Conservation (phyloP, 2,888 invertebrate genomes). For the Acleris laterana region DNA sequence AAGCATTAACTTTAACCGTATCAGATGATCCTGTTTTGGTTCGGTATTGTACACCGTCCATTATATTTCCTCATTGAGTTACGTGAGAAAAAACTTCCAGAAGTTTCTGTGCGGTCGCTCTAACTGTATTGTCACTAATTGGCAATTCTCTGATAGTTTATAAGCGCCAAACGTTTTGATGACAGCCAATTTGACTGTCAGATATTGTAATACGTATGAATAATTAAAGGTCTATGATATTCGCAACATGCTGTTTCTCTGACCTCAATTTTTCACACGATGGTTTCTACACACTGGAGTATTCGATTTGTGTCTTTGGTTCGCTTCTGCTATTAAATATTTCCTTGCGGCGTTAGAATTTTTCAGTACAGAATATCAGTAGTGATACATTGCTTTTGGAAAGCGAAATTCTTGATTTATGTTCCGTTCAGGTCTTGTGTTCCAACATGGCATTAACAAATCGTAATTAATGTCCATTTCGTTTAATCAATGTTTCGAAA, state of each 20-base stretch:
- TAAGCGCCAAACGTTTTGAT: slow-evolving; percentile 23
- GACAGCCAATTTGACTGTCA: slow-evolving; percentile 32
- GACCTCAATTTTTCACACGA: slow-evolving; percentile 25
- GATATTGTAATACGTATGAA: slow-evolving; percentile 30
- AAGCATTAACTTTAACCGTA: slow-evolving; percentile 27
- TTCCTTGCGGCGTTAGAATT: slow-evolving; percentile 12
- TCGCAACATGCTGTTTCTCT: slow-evolving; percentile 29
- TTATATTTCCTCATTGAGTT: slow-evolving; percentile 6
- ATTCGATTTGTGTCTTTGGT: slow-evolving; percentile 24
- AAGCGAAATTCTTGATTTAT: slow-evolving; percentile 32
- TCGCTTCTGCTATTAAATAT: slow-evolving; percentile 16
- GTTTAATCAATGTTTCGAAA: slow-evolving; percentile 22
- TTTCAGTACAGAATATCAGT: slow-evolving; percentile 18
- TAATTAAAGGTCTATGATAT: slow-evolving; percentile 29
- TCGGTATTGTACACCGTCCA: slow-evolving; percentile 1
- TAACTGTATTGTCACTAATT: slow-evolving; percentile 13
- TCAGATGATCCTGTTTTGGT: slow-evolving; percentile 16
- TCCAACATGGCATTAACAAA: slow-evolving; percentile 20
- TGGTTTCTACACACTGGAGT: slow-evolving; percentile 18
- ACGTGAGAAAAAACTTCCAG: slow-evolving; percentile 7
- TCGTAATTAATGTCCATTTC: slow-evolving; percentile 30
- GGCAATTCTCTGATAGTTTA: slow-evolving; percentile 13
- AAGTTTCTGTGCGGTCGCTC: slow-evolving; percentile 4
- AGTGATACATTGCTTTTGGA: slow-evolving; percentile 26
- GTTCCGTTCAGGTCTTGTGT: slow-evolving; percentile 13